A percentile compares a stretch with the other conserved stretches of the same genome.
These are phyloP conservation scores for Riparia riparia DNA, from an alignment of 2,113 vertebrate genomes.

Conservation along the genomic window DNA sequence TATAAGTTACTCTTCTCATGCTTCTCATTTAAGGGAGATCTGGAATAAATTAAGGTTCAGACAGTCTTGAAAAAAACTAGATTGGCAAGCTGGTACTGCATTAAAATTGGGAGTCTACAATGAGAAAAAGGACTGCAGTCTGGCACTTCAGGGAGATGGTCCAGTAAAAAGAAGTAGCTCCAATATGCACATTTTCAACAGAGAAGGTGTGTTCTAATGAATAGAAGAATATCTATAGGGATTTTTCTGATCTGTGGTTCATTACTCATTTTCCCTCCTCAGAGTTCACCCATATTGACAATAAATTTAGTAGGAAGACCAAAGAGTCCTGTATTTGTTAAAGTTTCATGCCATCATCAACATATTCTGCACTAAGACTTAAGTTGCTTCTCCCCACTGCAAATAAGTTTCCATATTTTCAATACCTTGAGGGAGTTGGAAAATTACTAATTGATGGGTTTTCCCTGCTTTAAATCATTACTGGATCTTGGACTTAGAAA, in stretches of 20 bases:
- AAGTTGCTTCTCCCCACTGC: slow-evolving; percentile 31
- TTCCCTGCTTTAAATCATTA: slow-evolving; percentile 67
- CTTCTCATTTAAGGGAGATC: slow-evolving; percentile 27
- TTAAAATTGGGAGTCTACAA: slow-evolving; percentile 3
- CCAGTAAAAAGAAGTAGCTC: slow-evolving; percentile 36
- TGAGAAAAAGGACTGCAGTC: slow-evolving; percentile 27
- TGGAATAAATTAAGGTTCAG: slow-evolving; percentile 46
- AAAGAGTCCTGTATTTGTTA: slow-evolving; percentile 47
- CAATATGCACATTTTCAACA: slow-evolving; percentile 50
- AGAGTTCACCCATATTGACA: slow-evolving; percentile 64
- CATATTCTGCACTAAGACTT: slow-evolving; percentile 29
- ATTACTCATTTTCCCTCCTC: slow-evolving; percentile 63
- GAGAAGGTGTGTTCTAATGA: slow-evolving; percentile 52
- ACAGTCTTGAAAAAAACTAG: neutral
- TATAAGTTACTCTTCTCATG: slow-evolving; percentile 19
- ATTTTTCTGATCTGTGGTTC: slow-evolving; percentile 65
- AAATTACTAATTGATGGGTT: slow-evolving; percentile 63
- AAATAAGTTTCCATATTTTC: slow-evolving; percentile 59
- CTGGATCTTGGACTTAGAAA: slow-evolving; percentile 42
- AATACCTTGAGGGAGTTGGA: slow-evolving; percentile 34
- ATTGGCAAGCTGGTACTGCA: neutral
- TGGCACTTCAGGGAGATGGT: slow-evolving; percentile 30
- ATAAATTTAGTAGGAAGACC: slow-evolving; percentile 7
- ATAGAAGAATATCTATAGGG: slow-evolving; percentile 49
- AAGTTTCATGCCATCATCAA: slow-evolving; percentile 39